These are phyloP conservation scores for Polyergus mexicanus DNA, from an alignment of 1,140 invertebrate species.

Conservation along the genomic window DNA sequence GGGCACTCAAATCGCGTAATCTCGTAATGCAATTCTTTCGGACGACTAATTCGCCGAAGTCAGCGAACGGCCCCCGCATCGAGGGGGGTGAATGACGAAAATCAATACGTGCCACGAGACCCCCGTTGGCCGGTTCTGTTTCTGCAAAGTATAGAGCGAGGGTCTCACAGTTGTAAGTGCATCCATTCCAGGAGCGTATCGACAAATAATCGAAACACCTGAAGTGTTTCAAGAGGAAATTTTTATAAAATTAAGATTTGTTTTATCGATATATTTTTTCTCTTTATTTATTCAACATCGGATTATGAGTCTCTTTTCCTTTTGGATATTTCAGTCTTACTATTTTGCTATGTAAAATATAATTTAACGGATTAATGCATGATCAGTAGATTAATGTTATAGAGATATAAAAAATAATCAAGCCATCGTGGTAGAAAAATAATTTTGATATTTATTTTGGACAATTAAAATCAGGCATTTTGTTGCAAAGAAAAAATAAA, in stretches of 20 bases:
- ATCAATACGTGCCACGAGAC: constrained; percentile 69
- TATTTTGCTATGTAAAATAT: neutral
- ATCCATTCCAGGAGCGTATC: constrained; percentile 32
- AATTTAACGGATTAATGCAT: neutral
- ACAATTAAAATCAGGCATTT: neutral
- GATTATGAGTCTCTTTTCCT: neutral
- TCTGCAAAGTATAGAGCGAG: constrained; percentile 44
- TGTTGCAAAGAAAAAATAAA: neutral
- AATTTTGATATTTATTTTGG: neutral
- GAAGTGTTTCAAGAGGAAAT: neutral
- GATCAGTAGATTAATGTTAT: neutral
- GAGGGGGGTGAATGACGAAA: constrained; percentile 62
- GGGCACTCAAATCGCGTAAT: constrained; percentile 66
- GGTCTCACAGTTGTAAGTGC: constrained; percentile 54
- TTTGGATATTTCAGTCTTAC: neutral
- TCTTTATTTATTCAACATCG: neutral
- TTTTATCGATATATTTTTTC: neutral
- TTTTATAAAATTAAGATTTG: neutral
- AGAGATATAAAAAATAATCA: neutral
- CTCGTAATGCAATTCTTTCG: constrained; percentile 75
- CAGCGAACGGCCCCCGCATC: constrained; percentile 68
- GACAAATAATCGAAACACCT: neutral
- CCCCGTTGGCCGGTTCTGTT: constrained; percentile 52
- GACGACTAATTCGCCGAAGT: constrained; percentile 71
- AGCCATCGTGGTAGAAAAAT: neutral